phyloP scores from a whole-genome alignment of 2,888 invertebrate species.

The Lepidochitona cinerea region DNA sequence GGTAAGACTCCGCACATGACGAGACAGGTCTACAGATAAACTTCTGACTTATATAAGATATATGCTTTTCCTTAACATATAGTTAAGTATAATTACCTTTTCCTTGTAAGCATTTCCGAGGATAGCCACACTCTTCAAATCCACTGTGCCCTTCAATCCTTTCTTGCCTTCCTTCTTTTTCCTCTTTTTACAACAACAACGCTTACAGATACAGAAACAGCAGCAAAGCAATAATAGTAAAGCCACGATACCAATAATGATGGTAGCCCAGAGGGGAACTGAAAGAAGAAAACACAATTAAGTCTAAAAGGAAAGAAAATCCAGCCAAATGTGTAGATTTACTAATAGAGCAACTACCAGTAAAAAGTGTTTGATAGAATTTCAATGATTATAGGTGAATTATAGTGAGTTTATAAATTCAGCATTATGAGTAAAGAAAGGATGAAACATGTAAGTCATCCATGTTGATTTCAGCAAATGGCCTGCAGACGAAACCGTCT shows the following conservation, averaged over 20 bases:
- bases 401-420: too few species aligned
- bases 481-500: too few species aligned
- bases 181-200: conserved; percentile 66
- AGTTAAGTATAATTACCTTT: too few species aligned
- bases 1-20: too few species aligned
- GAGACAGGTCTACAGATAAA: too few species aligned
- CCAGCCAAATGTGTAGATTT: too few species aligned
- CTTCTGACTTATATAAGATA: too few species aligned
- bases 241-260: conserved; percentile 63
- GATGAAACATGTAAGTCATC: neutral
- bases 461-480: neutral
- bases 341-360: too few species aligned
- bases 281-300: conserved; percentile 32
- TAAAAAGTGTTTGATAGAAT: too few species aligned
- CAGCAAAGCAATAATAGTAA: conserved; percentile 63
- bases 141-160: conserved; percentile 76
- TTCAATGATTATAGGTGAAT: too few species aligned
- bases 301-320: too few species aligned
- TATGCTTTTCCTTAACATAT: too few species aligned
- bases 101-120: conserved; percentile 97
- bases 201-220: conserved; percentile 67
- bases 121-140: conserved; percentile 96
- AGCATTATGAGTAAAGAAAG: neutral
- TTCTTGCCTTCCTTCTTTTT: conserved; percentile 79
- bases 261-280: conserved; percentile 68